Evolutionary conservation across 2,113 vertebrate genomes (phyloP), one percentile per base, ranked within the genome.

Genomic region (Phylloscopus whistleri): DNA sequence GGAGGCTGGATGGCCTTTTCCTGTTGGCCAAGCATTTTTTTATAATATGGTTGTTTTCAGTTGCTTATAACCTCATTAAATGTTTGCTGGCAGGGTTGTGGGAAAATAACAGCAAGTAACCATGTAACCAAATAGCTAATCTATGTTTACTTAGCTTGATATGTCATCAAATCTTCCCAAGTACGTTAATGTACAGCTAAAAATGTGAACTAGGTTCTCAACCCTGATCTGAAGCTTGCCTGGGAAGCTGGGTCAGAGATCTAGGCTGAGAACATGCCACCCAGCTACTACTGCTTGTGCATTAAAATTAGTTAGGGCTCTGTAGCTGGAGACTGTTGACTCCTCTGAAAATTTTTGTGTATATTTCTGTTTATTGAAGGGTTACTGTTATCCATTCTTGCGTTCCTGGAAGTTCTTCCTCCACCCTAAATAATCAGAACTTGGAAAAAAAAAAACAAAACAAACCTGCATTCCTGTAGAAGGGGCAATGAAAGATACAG

Each of bases 81-180:
- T 37, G 6, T 95, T 93, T 93, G 58, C 58, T 16, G 16, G 37
- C 74, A 73, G 53, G 2, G 31, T 67, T 91, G 84, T 92, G 88
- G 92, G 85, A 94, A 90, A 95, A 46, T 90, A 91, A 83, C 74
- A 85, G 87, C 84, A 85, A 93, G 75, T 58, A 84, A 83, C 52
- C 78, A 16, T 73, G 82, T 82, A 96, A 79, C 78, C 49, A 91
- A 95, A 83, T 60, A 60, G 31, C 62, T 85, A 79, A 85, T 88
- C 85, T 92, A 4, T 90, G 70, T 94, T 94, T 91, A 44, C 75
- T 66, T 69, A 93, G 58, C 58, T 58, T 85, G 67, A 21, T 62
- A 58, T 37, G 75, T 73, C 58, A 66, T 85, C 82, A 69, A 33
- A 94, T 75, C 51, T 95, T 93, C 84, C 59, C 85, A 90, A 37